These are phyloP conservation scores for Vimba vimba DNA, from an alignment of 2,113 vertebrate genomes.

Conservation along the genomic window DNA sequence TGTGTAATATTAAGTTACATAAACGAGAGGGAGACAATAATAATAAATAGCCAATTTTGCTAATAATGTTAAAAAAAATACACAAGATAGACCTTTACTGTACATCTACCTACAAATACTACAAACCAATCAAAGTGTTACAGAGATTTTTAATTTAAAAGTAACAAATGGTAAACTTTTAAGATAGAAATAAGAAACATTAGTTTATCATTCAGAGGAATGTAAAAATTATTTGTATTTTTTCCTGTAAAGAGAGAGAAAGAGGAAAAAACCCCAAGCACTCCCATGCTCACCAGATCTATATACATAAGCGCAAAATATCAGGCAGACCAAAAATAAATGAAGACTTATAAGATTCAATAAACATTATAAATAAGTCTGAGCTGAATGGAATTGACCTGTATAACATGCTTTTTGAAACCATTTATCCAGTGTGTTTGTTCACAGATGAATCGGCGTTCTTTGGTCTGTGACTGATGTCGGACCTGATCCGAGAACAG, in stretches of 20 bases:
- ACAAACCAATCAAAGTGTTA: slow-evolving; percentile 46
- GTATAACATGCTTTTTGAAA: neutral
- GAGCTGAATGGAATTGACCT: neutral
- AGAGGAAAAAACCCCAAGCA: neutral
- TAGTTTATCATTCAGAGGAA: slow-evolving; percentile 16
- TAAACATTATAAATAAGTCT: neutral
- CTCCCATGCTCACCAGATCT: neutral
- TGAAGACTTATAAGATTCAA: neutral
- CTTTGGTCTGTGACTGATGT: neutral
- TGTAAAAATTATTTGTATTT: neutral
- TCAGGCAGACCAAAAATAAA: neutral
- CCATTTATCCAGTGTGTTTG: neutral
- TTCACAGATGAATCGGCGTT: neutral
- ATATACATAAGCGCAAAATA: neutral
- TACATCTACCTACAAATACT: slow-evolving; percentile 59
- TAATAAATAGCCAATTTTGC: slow-evolving; percentile 77
- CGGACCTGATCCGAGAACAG: neutral
- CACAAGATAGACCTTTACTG: slow-evolving; percentile 49
- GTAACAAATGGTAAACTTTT: slow-evolving; percentile 56
- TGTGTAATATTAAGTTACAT: neutral
- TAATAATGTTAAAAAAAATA: slow-evolving; percentile 61
- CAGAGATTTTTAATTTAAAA: slow-evolving; percentile 63
- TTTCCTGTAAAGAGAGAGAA: neutral
- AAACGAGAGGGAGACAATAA: neutral
- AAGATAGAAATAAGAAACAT: slow-evolving; percentile 28